Base-by-base conservation (phyloP, 2,888 invertebrate genomes). In the Drosophila helvetica region DNA sequence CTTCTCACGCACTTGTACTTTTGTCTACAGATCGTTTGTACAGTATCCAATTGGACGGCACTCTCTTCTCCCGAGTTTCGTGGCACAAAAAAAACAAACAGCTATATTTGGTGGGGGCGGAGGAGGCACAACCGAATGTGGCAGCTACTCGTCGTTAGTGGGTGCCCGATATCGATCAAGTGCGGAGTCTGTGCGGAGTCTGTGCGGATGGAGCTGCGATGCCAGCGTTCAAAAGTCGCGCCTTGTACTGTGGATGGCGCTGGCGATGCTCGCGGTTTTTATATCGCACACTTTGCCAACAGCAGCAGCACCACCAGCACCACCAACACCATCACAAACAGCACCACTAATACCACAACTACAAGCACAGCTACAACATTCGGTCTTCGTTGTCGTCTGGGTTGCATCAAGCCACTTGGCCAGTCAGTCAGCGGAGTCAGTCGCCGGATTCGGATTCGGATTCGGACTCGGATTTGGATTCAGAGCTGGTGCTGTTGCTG, bases 201-300 rank as follows among this genome's bases (percentile, higher is more conserved):
- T n/a, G 38, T n/a, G 38, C 15, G 47, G 17, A n/a, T 45, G 60
- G 30, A 18, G 66, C 60, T 38, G 74, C 65, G 73, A 68, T 88
- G 79, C 70, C 76, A 76, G 79, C 84, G 77, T 79, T 77, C 70
- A 78, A 75, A 80, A 80, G 86, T 88, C 89, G 83, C 88, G 89
- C 86, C 88, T 78, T 87, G 84, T 79, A 92, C 91, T 92, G 90
- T 88, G 88, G 79, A 77, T 83, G 86, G 80, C 87, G 90, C 89
- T 78, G 87, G 78, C 75, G 77, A 63, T 69, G 85, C 81, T 80
- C 81, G 86, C 79, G 79, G 91, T 90, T 92, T 92, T 89, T 92
- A 92, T 92, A 46, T 57, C 62, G 43, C 48, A 7, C 61, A 53
- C 51, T 38, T 25, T 25, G 38, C 38, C 52, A 53, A 52, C 60